phyloP scores from a whole-genome alignment of 2,797 vertebrate genomes.

The Danio tinwini region DNA sequence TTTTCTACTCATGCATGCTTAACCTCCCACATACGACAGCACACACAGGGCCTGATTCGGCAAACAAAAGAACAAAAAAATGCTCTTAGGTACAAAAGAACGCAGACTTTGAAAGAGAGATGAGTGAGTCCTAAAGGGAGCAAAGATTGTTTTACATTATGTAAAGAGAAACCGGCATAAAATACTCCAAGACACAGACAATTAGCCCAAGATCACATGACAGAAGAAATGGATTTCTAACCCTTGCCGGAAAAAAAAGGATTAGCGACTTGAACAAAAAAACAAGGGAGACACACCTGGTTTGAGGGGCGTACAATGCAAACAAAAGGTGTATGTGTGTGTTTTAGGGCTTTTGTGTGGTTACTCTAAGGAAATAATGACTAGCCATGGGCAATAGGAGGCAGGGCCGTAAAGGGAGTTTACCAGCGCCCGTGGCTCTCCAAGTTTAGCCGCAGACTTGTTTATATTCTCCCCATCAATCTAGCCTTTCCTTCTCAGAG shows the following conservation, averaged over 20 bases:
- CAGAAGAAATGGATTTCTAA: slow-evolving; percentile 32
- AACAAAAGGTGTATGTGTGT: slow-evolving; percentile 44
- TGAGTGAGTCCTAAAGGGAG: slow-evolving; percentile 58
- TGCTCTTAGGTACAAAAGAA: slow-evolving; percentile 52
- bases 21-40: slow-evolving; percentile 56
- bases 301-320: slow-evolving; percentile 28
- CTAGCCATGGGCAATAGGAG: slow-evolving; percentile 58
- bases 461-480: slow-evolving; percentile 33
- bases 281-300: slow-evolving; percentile 58
- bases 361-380: slow-evolving; percentile 51
- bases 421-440: slow-evolving; percentile 30
- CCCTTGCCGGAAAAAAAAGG: slow-evolving; percentile 50
- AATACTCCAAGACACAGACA: slow-evolving; percentile 41
- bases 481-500: slow-evolving; percentile 38
- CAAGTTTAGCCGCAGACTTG: slow-evolving; percentile 29
- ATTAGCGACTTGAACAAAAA: slow-evolving; percentile 55
- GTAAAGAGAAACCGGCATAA: slow-evolving; percentile 55
- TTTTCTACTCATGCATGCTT: slow-evolving; percentile 44
- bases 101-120: slow-evolving; percentile 64
- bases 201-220: slow-evolving; percentile 55
- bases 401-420: slow-evolving; percentile 48
- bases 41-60: slow-evolving; percentile 58
- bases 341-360: slow-evolving; percentile 45
- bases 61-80: slow-evolving; percentile 67
- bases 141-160: slow-evolving; percentile 57